Evolutionary conservation across 2,888 invertebrate species (phyloP).

Genomic region (Calameuta pallipes): DNA sequence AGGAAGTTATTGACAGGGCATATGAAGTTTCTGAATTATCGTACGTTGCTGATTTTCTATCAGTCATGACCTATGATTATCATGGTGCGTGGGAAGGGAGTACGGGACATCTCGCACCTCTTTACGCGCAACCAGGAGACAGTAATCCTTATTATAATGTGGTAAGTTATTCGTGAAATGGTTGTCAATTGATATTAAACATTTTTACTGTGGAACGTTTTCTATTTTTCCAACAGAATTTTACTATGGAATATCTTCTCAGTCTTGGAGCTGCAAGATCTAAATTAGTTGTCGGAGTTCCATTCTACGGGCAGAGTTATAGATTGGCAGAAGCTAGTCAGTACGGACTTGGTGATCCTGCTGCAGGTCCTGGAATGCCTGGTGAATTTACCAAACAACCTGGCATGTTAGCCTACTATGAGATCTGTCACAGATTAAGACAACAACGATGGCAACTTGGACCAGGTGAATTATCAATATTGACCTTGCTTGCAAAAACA

Average conservation of each 20-base stretch:
- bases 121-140: constrained; percentile 76
- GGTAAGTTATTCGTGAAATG: constrained; percentile 68
- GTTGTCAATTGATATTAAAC: constrained; percentile 58
- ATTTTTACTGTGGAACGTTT: constrained; percentile 85
- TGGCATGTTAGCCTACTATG: constrained; percentile 89
- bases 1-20: constrained; percentile 87
- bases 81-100: constrained; percentile 88
- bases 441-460: constrained; percentile 50
- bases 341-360: constrained; percentile 72
- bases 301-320: constrained; percentile 90
- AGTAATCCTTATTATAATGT: constrained; percentile 81
- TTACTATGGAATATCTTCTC: constrained; percentile 81
- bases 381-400: constrained; percentile 88
- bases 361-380: constrained; percentile 80
- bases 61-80: constrained; percentile 90
- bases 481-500: background rate
- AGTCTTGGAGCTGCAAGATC: constrained; percentile 80
- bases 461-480: constrained; percentile 28
- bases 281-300: constrained; percentile 84
- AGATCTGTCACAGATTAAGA: constrained; percentile 78
- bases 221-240: constrained; percentile 74
- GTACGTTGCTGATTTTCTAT: constrained; percentile 80
- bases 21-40: constrained; percentile 83
- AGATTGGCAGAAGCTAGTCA: constrained; percentile 69
- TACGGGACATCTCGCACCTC: constrained; percentile 85